These are phyloP conservation scores for Acleris literana DNA, from an alignment of 2,888 invertebrate genomes.

Conservation along the genomic window DNA sequence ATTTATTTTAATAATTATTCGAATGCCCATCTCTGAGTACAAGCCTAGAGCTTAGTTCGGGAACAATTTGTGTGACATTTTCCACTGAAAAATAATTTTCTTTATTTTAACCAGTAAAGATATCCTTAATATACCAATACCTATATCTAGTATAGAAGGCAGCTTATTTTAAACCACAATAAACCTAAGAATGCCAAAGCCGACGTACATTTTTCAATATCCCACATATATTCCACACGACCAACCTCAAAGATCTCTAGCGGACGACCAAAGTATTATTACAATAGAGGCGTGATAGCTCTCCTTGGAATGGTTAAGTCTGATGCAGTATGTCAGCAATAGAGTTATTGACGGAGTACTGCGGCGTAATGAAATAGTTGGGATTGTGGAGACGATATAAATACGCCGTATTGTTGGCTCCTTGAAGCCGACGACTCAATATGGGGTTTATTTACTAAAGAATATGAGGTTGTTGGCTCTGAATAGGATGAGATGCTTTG, in stretches of 20 bases:
- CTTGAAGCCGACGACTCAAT: too few relatives aligned
- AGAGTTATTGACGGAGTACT: conserved; percentile 5
- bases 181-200: conserved; percentile 46
- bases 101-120: too few relatives aligned
- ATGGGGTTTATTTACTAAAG: too few relatives aligned
- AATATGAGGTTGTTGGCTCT: too few relatives aligned
- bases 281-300: conserved; percentile 30
- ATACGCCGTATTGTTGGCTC: not conserved
- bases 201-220: conserved; percentile 55
- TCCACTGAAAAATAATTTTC: too few relatives aligned
- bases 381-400: not conserved
- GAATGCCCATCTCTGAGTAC: too few relatives aligned
- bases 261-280: conserved; percentile 38
- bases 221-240: conserved; percentile 49
- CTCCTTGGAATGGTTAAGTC: conserved; percentile 41
- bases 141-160: not conserved
- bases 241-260: conserved; percentile 43
- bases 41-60: too few relatives aligned
- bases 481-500: too few relatives aligned
- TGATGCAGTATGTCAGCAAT: conserved; percentile 5
- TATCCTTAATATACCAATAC: too few relatives aligned
- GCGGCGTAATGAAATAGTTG: conserved; percentile 16
- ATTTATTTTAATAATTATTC: too few relatives aligned
- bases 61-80: too few relatives aligned
- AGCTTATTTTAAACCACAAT: conserved; percentile 1